Evolutionary conservation across 2,888 invertebrate genomes (phyloP), one percentile per base, ranked within the genome.

Genomic region (Macrophya annulata): DNA sequence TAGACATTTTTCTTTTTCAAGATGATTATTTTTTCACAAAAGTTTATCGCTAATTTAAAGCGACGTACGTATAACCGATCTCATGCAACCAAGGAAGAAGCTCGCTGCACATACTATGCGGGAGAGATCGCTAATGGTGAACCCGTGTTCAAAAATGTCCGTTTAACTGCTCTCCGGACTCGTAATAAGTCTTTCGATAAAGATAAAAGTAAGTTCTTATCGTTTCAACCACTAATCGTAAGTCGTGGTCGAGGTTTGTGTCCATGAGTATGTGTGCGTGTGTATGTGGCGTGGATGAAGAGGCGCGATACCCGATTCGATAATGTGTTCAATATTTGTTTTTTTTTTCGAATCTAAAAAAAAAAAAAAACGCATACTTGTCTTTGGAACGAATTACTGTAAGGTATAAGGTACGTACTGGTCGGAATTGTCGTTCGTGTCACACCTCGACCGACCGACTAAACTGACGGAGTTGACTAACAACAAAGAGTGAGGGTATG

Each of bases 41-140:
- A 77, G 17, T 77, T 77, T 55, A 77, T 77, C 77, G 77, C 55
- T 77, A 77, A 77, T 77, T 77, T 77, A 77, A 77, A 77, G 12
- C 37, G 55, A 77, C 43, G 12, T n/a, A 10, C 31, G 31, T 31
- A 31, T 31, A 31, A 31, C 31, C 31, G 31, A 55, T n/a, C n/a
- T n/a, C 37, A 17, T 37, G 37, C 31, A 31, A 21, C 76, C 21
- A 12, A 48, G 31, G 48, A 25, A n/a, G 48, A 48, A 25, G 17
- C 17, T 21, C 40, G 43, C 0, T 40, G n/a, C 31, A 37, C 31
- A 31, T 68, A 37, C 25, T n/a, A n/a, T 10, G 43, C 40, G 31
- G 59, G 40, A 81, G 81, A 81, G 62, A 43, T 92, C 90, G 92
- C 92, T 93, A 93, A 93, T 93, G 92, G 92, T 91, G 91, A 92